Evolutionary conservation across 2,113 vertebrate genomes (phyloP).

Genomic region (Gymnarchus niloticus): DNA sequence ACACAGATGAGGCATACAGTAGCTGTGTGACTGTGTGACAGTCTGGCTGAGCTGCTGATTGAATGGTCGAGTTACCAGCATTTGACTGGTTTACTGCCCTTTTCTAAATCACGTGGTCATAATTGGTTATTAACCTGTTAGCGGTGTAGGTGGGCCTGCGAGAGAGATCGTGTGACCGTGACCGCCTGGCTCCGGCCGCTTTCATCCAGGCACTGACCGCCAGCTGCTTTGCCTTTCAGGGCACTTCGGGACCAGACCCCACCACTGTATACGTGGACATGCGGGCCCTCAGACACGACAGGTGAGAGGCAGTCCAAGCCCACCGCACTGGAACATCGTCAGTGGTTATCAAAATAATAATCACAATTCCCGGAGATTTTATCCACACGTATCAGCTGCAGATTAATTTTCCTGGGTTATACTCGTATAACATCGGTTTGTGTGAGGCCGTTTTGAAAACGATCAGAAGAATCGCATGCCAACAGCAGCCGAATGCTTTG

Average conservation of each 20-base stretch:
- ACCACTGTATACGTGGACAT: constrained; percentile 98
- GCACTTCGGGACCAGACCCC: constrained; percentile 93
- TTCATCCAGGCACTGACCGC: too few species aligned
- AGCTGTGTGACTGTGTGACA: not conserved
- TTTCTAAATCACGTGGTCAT: not conserved
- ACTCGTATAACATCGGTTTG: too few species aligned
- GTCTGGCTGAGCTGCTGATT: not conserved
- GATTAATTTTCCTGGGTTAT: too few species aligned
- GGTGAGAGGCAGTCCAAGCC: constrained; percentile 49
- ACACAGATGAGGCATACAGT: not conserved
- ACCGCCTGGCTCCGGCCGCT: not conserved
- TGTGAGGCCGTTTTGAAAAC: too few species aligned
- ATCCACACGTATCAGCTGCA: too few species aligned
- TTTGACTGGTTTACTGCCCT: not conserved
- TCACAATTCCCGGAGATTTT: too few species aligned
- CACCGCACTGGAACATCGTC: not conserved
- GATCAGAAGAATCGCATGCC: too few species aligned
- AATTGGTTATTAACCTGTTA: not conserved
- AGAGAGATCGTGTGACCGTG: not conserved
- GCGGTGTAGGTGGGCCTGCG: not conserved
- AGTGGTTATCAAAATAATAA: too few species aligned
- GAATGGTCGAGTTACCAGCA: not conserved
- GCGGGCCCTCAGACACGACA: constrained; percentile 95
- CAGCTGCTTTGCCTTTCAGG: constrained; percentile 53
- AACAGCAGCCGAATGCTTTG: too few species aligned